Percentiles rank a stretch among this genome's conserved stretches.
Conservation (phyloP, 1,140 invertebrate species). For the Tetramorium parvispinum region DNA sequence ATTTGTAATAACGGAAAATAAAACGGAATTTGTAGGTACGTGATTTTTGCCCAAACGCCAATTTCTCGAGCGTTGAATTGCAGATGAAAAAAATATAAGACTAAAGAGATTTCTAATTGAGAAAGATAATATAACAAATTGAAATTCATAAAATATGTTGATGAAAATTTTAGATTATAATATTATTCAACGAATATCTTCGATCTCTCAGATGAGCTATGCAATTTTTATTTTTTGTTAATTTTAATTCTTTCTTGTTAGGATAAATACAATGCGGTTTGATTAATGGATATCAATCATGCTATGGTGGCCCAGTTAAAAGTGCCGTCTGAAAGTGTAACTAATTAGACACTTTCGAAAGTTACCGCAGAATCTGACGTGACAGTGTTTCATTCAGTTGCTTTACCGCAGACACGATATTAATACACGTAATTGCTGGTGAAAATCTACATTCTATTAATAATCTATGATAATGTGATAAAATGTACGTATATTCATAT, state of each 20-base stretch:
- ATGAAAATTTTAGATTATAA: not conserved
- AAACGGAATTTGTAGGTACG: not conserved
- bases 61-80: not conserved
- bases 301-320: constrained; percentile 63
- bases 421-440: constrained; percentile 10
- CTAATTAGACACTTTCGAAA: constrained; percentile 75
- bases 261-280: not conserved
- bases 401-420: constrained; percentile 10
- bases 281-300: constrained; percentile 21
- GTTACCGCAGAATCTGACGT: constrained; percentile 65
- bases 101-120: not conserved
- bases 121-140: not conserved
- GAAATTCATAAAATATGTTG: not conserved
- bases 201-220: not conserved
- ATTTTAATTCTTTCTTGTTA: constrained; percentile 5
- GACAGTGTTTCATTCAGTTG: constrained; percentile 63
- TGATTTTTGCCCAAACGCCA: not conserved
- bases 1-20: constrained; percentile 5
- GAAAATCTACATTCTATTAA: constrained; percentile 23
- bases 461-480: not conserved
- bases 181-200: not conserved
- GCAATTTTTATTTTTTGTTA: constrained; percentile 10
- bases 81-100: not conserved
- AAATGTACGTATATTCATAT: not conserved
- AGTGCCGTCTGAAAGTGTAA: constrained; percentile 71